Base-by-base conservation (phyloP, 2,888 invertebrate genomes). In the Sminthurinus aureus region DNA sequence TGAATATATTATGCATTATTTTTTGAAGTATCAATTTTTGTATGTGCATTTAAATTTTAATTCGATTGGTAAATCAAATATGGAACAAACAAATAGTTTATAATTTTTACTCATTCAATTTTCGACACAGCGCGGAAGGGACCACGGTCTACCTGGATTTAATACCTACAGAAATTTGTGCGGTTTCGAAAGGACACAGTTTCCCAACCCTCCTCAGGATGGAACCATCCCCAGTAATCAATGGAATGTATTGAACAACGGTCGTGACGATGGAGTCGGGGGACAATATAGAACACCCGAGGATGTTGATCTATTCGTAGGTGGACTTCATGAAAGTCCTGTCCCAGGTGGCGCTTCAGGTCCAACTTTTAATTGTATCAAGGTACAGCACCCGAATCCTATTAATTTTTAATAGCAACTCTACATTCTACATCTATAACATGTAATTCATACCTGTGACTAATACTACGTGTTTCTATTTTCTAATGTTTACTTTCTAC, bases 271-370 rank as follows among this genome's bases (percentile, higher is more conserved):
- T 38, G 38, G 38, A 38, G 38, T 38, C 6, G 3, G 6, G 6
- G 38, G 38, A 22, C 22, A 20, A n/a, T 69, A 69, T 20, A 58
- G 58, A 58, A 87, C 83, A 24, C 79, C 13, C 26, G 26, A 22
- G n/a, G 50, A 87, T 11, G 85, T 88, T 38, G 88, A 88, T 24
- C 82, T 88, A 1, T 88, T 88, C 83, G 82, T 81, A 15, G 88
- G 87, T 26, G 86, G 85, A 20, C 81, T 88, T n/a, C 75, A 84
- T 52, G 88, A 88, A 79, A 76, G 13, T 0, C 83, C 84, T 0
- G 76, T 79, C 0, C 11, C 26, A 15, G 86, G 85, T 15, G 87
- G 85, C 18, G 50, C 85, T 12, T 84, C 87, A 20, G 89, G 88
- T 51, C 85, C 86, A 0, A 88, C 87, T n/a, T 87, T 87, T 81